These are phyloP conservation scores for Telmatherina bonti DNA, from an alignment of 2,797 vertebrate genomes.

Conservation along the genomic window DNA sequence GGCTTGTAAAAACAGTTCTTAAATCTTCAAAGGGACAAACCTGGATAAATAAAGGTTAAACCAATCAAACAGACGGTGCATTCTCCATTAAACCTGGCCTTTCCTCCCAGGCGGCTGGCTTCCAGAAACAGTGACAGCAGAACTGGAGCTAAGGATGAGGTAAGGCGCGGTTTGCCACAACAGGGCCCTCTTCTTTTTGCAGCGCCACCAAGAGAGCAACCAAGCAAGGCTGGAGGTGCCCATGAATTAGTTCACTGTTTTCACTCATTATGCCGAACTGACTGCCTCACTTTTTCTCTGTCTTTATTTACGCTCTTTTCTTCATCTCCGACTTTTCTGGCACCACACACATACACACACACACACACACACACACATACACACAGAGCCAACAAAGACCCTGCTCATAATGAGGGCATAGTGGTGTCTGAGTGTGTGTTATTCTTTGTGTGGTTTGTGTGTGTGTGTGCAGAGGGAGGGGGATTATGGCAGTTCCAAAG, in stretches of 20 bases:
- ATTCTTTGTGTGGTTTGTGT: conserved; percentile 57
- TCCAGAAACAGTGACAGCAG: conserved; percentile 41
- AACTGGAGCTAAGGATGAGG: conserved; percentile 55
- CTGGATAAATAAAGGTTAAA: conserved; percentile 69
- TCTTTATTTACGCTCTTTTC: conserved; percentile 77
- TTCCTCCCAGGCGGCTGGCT: conserved; percentile 33
- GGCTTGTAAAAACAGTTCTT: conserved; percentile 55
- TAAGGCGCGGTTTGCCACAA: conserved; percentile 51
- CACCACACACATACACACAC: conserved; percentile 52
- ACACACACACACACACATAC: conserved; percentile 36
- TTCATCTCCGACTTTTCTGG: conserved; percentile 74
- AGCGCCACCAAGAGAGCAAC: conserved; percentile 71
- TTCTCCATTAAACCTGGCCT: conserved; percentile 53
- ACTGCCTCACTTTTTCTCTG: conserved; percentile 70
- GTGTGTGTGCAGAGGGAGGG: conserved; percentile 62
- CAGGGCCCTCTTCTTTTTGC: conserved; percentile 47
- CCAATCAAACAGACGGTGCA: conserved; percentile 52
- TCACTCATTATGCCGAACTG: conserved; percentile 71
- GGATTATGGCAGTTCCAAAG: conserved; percentile 83
- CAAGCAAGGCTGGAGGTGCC: conserved; percentile 54
- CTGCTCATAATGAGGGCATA: conserved; percentile 75
- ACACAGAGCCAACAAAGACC: conserved; percentile 68
- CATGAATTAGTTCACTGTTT: conserved; percentile 81
- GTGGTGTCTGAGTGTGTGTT: conserved; percentile 67
- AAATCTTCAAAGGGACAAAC: conserved; percentile 62